Evolutionary conservation across 2,888 invertebrate species (phyloP), one percentile per base, ranked within the genome.

Genomic region (Ectobius pallidus): DNA sequence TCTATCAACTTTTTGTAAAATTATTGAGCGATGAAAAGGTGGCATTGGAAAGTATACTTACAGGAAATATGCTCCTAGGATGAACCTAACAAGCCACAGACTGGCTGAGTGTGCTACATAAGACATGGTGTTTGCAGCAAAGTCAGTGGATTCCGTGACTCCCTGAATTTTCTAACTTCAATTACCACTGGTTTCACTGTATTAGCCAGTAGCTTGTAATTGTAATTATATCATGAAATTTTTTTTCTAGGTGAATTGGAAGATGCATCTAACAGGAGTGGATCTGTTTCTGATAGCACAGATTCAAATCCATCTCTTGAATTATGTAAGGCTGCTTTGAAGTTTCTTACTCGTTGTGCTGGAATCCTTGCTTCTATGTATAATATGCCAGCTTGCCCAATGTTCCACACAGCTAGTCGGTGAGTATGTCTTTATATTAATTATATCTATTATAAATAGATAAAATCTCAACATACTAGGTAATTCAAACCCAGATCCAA

Each of bases 361-460:
- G 91, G 92, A 75, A 95, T 97, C 77, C 84, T 97, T 70, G 91
- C 93, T 2, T 93, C 94, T 83, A 96, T 97, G 95, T 95, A 94
- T 82, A 91, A 91, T 79, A 96, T 97, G 96, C 96, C 96, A 0
- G 94, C 95, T 78, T 96, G 96, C 81, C 97, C 97, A 0, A 92
- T 92, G 75, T 96, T 97, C 80, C 95, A 95, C 82, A 91, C 96
- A 16, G 94, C 95, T 0, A 93, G 95, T 80, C 83, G 79, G 80
- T 80, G 74, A 68, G 55, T 25, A 3, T 34, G 11, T 7, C 11
- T 6, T 34, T 34, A 34, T 34, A 34, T 34, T 11, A 34, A 7
- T 11, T 34, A 11, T 34, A 34, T 34, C n/a, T n/a, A n/a, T n/a
- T n/a, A n/a, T n/a, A n/a, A n/a, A n/a, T n/a, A n/a, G n/a, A n/a